Evolutionary conservation across 2,113 vertebrate species (phyloP).

Genomic region (Rhabdornis inornatus): DNA sequence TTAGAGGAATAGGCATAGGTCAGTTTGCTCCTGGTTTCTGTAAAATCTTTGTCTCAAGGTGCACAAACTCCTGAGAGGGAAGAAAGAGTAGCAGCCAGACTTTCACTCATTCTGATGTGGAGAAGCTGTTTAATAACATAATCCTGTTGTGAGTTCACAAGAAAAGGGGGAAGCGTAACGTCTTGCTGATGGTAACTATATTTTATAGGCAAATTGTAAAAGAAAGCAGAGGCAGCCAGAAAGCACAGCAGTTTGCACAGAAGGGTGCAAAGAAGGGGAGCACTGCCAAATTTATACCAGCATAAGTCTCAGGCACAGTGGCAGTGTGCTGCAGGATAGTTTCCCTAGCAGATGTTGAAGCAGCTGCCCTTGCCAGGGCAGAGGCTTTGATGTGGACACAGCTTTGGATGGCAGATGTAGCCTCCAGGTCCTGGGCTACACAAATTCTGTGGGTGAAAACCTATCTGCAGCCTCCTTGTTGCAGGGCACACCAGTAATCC

Average conservation of each 20-base stretch:
- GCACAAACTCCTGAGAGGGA: not conserved
- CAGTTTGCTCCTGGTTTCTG: not conserved
- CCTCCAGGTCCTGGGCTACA: not conserved
- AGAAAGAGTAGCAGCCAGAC: not conserved
- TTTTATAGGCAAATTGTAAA: not conserved
- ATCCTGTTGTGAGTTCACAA: not conserved
- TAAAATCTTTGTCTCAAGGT: not conserved
- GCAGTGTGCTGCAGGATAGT: not conserved
- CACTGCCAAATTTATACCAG: not conserved
- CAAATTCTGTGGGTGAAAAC: not conserved
- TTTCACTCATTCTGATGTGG: not conserved
- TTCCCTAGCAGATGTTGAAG: not conserved
- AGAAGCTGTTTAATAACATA: not conserved
- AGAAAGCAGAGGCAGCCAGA: not conserved
- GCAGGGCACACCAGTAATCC: not conserved
- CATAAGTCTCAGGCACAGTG: rapidly evolving
- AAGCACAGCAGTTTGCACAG: not conserved
- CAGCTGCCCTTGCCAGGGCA: not conserved
- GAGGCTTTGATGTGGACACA: rapidly evolving
- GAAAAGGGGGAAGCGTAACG: not conserved
- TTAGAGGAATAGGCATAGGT: not conserved
- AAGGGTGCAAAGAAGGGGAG: not conserved
- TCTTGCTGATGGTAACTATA: not conserved
- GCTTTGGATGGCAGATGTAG: not conserved
- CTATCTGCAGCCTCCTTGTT: not conserved